Evolutionary conservation across 2,113 vertebrate genomes (phyloP).

Genomic region (Corythaixoides concolor): DNA sequence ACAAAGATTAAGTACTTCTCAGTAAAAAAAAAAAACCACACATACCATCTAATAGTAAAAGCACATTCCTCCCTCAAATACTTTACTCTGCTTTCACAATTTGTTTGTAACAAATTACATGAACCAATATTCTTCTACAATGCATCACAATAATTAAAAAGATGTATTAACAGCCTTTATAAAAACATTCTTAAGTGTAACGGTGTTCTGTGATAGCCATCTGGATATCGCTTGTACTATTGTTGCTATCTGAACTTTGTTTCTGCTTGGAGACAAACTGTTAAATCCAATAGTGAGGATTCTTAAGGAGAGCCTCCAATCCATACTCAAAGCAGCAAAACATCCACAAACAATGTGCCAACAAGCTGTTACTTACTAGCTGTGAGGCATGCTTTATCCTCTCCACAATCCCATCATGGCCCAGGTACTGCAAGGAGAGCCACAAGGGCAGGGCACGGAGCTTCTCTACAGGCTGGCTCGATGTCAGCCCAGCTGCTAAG

Average conservation of each 20-base stretch:
- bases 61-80: background rate
- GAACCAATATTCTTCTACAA: background rate
- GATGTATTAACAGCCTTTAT: background rate
- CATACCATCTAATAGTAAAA: background rate
- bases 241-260: background rate
- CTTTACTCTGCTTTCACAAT: background rate
- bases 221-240: background rate
- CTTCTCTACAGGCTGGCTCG: constrained; percentile 89
- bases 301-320: background rate
- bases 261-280: background rate
- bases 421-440: constrained; percentile 93
- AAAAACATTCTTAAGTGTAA: background rate
- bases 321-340: background rate
- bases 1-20: background rate
- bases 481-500: constrained; percentile 90
- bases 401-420: constrained; percentile 89
- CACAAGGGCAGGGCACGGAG: constrained; percentile 92
- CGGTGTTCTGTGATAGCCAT: background rate
- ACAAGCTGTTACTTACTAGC: constrained; percentile 79
- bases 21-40: background rate
- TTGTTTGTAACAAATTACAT: background rate
- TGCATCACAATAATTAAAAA: background rate
- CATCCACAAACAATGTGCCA: background rate
- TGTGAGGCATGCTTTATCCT: constrained; percentile 86
- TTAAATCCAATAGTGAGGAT: background rate